Conservation (phyloP, 2,888 invertebrate genomes). For the Bugulina stolonifera region DNA sequence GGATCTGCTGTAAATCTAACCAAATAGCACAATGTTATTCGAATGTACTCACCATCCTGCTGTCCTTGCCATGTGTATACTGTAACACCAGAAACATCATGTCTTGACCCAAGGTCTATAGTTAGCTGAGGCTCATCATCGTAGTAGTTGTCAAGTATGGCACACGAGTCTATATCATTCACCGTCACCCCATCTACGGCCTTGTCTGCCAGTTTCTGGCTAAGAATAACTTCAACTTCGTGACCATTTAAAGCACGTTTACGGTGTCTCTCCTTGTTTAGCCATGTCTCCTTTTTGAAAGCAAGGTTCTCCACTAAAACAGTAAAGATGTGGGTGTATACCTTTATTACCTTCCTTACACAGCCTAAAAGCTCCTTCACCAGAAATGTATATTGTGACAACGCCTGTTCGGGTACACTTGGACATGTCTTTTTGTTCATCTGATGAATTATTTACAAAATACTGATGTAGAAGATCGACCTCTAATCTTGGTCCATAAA, state of each 20-base stretch:
- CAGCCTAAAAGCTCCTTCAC: no score
- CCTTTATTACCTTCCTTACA: no score
- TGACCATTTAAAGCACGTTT: constrained; percentile 54
- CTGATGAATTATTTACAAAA: no score
- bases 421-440: no score
- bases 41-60: constrained; percentile 50
- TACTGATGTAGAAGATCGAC: no score
- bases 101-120: constrained; percentile 55
- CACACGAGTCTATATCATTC: constrained; percentile 53
- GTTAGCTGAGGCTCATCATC: constrained; percentile 58
- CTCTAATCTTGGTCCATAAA: no score
- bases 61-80: constrained; percentile 57
- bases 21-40: no score
- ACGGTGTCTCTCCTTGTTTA: constrained; percentile 53
- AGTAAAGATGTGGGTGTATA: not conserved
- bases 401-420: no score
- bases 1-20: no score
- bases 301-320: constrained; percentile 57
- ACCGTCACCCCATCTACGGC: constrained; percentile 56
- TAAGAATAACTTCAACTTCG: constrained; percentile 29
- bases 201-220: constrained; percentile 43
- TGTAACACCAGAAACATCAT: constrained; percentile 54
- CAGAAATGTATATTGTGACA: no score
- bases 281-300: constrained; percentile 56
- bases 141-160: constrained; percentile 57